phyloP scores from a whole-genome alignment of 2,797 vertebrate genomes.

The Cottoperca gobio region DNA sequence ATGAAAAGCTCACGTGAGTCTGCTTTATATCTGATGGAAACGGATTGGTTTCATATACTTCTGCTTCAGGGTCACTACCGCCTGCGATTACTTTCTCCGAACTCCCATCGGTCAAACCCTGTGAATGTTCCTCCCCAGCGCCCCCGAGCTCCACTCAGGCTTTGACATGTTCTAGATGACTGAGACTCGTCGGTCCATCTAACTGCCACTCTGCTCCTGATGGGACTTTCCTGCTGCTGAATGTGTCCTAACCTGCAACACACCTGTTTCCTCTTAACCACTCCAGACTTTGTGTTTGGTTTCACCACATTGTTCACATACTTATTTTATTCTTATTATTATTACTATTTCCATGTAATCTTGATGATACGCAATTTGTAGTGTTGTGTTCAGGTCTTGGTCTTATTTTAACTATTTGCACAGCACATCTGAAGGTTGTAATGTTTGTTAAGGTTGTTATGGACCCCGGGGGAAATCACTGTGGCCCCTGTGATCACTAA shows the following conservation, averaged over 20 bases:
- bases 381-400: not conserved
- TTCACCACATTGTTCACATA: not conserved
- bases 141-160: conserved; percentile 23
- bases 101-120: conserved; percentile 20
- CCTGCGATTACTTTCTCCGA: conserved; percentile 1
- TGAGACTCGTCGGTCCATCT: conserved; percentile 50
- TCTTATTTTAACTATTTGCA: conserved; percentile 22
- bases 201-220: conserved; percentile 28
- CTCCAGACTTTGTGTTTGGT: not conserved
- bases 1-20: conserved; percentile 6
- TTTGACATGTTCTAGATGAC: conserved; percentile 42
- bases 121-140: conserved; percentile 18
- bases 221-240: conserved; percentile 50
- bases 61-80: not conserved
- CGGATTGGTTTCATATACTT: conserved; percentile 23
- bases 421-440: conserved; percentile 34
- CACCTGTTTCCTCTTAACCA: conserved; percentile 50
- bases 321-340: not conserved
- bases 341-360: not conserved
- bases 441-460: conserved; percentile 23
- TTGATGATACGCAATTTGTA: conserved; percentile 22
- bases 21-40: conserved; percentile 31
- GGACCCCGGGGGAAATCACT: conserved; percentile 17
- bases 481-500: conserved; percentile 26
- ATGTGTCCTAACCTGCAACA: conserved; percentile 31